Evolutionary conservation across 2,797 vertebrate species (phyloP).

Genomic region (Neoniphon sammara): DNA sequence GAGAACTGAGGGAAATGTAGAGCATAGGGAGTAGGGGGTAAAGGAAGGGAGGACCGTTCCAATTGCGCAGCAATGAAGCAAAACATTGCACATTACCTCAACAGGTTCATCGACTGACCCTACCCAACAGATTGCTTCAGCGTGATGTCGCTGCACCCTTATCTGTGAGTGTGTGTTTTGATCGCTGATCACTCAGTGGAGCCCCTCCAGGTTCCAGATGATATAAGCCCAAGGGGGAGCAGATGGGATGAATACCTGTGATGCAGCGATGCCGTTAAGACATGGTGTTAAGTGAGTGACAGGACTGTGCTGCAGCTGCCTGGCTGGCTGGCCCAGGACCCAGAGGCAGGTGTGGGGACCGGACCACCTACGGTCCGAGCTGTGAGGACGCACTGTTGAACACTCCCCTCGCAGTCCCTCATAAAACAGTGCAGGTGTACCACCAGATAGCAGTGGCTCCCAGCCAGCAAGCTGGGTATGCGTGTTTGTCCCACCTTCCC

Average conservation of each 20-base stretch:
- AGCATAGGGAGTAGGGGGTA: slow-evolving; percentile 22
- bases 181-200: slow-evolving; percentile 58
- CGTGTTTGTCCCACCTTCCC: not conserved
- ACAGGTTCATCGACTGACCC: slow-evolving; percentile 58
- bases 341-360: slow-evolving; percentile 70
- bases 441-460: slow-evolving; percentile 35
- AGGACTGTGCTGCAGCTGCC: slow-evolving; percentile 70
- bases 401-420: slow-evolving; percentile 59
- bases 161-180: slow-evolving; percentile 62
- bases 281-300: slow-evolving; percentile 75
- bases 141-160: slow-evolving; percentile 51
- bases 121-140: slow-evolving; percentile 23
- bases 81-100: slow-evolving; percentile 54
- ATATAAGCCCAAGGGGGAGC: slow-evolving; percentile 33
- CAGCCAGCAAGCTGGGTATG: slow-evolving; percentile 51
- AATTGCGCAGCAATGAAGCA: slow-evolving; percentile 45
- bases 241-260: slow-evolving; percentile 54
- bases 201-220: slow-evolving; percentile 52
- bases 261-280: slow-evolving; percentile 63
- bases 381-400: slow-evolving; percentile 61
- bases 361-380: slow-evolving; percentile 69
- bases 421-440: slow-evolving; percentile 76
- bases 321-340: slow-evolving; percentile 42
- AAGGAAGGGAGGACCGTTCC: slow-evolving; percentile 26
- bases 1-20: slow-evolving; percentile 22